Evolutionary conservation across 2,797 vertebrate species (phyloP).

Genomic region (Epinephelus awoara): DNA sequence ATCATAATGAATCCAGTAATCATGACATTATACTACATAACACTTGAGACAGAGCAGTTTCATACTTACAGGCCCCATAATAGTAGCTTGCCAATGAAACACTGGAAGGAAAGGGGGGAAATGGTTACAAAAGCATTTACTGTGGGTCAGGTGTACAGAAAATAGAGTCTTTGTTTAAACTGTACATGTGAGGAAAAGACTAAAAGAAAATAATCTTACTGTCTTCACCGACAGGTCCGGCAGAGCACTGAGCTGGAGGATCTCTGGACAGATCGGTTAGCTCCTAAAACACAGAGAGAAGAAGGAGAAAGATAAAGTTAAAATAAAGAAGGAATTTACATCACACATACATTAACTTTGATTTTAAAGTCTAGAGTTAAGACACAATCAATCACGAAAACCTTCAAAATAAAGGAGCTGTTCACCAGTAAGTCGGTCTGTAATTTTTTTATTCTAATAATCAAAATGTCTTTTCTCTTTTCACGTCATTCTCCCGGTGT

Average conservation of each 20-base stretch:
- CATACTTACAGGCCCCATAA: slow-evolving; percentile 88
- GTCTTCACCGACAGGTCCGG: slow-evolving; percentile 96
- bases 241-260: slow-evolving; percentile 98
- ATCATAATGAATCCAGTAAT: not conserved
- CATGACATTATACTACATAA: not conserved
- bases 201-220: slow-evolving; percentile 84
- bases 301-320: not conserved
- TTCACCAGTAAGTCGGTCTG: too few species aligned
- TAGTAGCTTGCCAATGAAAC: slow-evolving; percentile 97
- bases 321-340: too few species aligned
- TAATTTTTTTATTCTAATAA: too few species aligned
- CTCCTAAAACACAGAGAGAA: slow-evolving; percentile 84
- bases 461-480: too few species aligned
- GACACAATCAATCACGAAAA: too few species aligned
- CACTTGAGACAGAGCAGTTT: not conserved
- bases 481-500: too few species aligned
- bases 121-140: not conserved
- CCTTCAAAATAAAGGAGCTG: too few species aligned
- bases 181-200: not conserved
- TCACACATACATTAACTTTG: too few species aligned
- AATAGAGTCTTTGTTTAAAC: not conserved
- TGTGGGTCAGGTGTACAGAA: not conserved
- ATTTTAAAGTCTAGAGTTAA: too few species aligned
- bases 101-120: slow-evolving; percentile 72
- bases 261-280: slow-evolving; percentile 97